A percentile compares a stretch with the other conserved stretches of the same genome.
phyloP scores from a whole-genome alignment of 2,797 vertebrate genomes.

The Spheniscus humboldti region DNA sequence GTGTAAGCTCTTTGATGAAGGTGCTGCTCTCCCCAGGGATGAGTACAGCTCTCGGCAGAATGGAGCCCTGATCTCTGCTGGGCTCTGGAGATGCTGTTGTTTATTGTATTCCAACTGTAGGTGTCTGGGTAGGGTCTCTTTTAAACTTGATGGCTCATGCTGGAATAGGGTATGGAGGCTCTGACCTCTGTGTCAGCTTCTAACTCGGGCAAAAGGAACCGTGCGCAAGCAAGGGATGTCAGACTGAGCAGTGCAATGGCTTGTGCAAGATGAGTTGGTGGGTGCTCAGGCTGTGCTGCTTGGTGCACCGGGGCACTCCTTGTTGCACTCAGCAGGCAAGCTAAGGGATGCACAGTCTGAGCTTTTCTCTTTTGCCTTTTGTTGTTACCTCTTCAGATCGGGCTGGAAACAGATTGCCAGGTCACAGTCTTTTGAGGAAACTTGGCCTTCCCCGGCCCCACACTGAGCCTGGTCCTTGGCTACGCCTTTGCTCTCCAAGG shows the following conservation, averaged over 20 bases:
- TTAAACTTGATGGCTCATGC: fast-evolving
- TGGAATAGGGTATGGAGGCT: not conserved
- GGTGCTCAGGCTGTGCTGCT: not conserved
- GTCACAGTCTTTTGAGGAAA: slow-evolving; percentile 43
- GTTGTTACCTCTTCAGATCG: not conserved
- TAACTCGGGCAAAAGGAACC: fast-evolving
- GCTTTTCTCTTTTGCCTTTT: not conserved
- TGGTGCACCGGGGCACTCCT: fast-evolving
- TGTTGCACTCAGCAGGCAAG: not conserved
- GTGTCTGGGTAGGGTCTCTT: not conserved
- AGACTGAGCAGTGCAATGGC: fast-evolving
- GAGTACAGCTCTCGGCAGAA: not conserved
- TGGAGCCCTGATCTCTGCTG: not conserved
- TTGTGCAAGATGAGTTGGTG: not conserved
- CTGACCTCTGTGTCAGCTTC: not conserved
- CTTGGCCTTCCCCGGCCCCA: not conserved
- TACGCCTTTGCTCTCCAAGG: slow-evolving; percentile 28
- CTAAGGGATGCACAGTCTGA: not conserved
- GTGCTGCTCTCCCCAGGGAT: not conserved
- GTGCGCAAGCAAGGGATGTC: not conserved
- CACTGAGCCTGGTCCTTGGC: not conserved
- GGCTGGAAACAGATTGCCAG: not conserved
- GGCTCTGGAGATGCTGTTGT: not conserved
- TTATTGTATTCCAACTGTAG: fast-evolving
- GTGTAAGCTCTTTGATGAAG: not conserved